A percentile compares a stretch with the other conserved stretches of the same genome.
These are phyloP conservation scores for Drosophila watanabei DNA, from an alignment of 1,140 invertebrate species.

Conservation along the genomic window DNA sequence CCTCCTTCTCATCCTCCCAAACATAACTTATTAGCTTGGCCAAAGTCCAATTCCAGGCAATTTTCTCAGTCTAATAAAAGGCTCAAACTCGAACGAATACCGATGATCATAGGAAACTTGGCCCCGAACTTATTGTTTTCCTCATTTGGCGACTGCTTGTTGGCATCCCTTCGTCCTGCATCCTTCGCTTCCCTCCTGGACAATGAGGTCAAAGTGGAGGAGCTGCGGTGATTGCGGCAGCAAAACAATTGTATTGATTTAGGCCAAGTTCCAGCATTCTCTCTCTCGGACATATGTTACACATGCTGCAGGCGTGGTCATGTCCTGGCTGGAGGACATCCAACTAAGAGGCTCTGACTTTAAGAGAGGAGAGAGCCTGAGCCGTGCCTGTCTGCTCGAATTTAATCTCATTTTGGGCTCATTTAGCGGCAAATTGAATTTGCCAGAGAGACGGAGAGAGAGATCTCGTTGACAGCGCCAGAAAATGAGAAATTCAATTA, in stretches of 20 bases:
- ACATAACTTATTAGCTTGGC: conserved; percentile 10
- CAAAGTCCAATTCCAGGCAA: background rate
- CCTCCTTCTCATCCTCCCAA: background rate
- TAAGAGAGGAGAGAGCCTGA: conserved; percentile 10
- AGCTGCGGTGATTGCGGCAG: conserved; percentile 27
- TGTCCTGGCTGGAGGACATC: conserved; percentile 10
- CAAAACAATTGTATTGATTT: conserved; percentile 71
- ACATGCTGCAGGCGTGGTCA: conserved; percentile 57
- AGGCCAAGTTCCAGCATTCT: conserved; percentile 28
- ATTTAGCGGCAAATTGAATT: conserved; percentile 81
- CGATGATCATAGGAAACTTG: conserved; percentile 10
- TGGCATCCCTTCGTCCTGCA: conserved; percentile 12
- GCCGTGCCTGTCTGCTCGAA: conserved; percentile 48
- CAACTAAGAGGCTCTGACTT: conserved; percentile 48
- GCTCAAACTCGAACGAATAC: background rate
- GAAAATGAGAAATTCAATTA: conserved; percentile 82
- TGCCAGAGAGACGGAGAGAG: conserved; percentile 36
- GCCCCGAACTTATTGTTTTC: conserved; percentile 49
- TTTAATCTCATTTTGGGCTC: conserved; percentile 82
- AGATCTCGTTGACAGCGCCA: conserved; percentile 14
- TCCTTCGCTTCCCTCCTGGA: background rate
- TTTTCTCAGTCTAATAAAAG: conserved; percentile 6
- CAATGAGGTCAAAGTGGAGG: conserved; percentile 33
- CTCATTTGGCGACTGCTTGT: conserved; percentile 64
- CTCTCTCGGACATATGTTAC: conserved; percentile 57